Conservation (phyloP, 2,113 vertebrate species). For the Bufo bufo region DNA sequence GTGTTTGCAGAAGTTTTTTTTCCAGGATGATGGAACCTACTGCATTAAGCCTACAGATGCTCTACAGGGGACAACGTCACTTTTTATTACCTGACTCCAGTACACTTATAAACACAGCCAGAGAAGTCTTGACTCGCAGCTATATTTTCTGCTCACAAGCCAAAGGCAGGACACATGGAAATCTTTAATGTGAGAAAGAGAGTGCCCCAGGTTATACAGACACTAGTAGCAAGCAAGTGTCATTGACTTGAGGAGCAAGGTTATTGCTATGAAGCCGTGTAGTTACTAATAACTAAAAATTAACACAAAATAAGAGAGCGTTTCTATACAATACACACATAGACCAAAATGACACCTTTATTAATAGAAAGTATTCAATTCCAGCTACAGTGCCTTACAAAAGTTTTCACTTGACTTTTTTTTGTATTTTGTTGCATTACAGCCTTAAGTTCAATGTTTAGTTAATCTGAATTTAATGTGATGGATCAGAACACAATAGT, state of each 20-base stretch:
- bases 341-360: too few species aligned
- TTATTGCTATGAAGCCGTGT: background rate
- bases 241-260: conserved; percentile 2
- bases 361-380: too few species aligned
- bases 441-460: too few species aligned
- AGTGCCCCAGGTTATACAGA: background rate
- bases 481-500: too few species aligned
- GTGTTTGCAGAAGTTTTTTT: background rate
- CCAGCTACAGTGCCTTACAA: too few species aligned
- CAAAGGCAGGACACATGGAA: conserved; percentile 1
- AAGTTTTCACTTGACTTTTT: too few species aligned
- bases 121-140: background rate
- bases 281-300: background rate
- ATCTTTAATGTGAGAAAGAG: background rate
- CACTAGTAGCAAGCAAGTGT: background rate
- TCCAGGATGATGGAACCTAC: background rate
- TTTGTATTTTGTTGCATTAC: too few species aligned
- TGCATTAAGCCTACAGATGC: background rate
- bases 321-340: background rate
- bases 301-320: background rate
- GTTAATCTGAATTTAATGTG: too few species aligned
- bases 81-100: conserved; percentile 12
- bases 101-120: background rate
- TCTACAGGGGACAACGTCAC: conserved; percentile 19
- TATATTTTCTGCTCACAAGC: background rate